These are phyloP conservation scores for Aelia acuminata DNA, from an alignment of 2,888 invertebrate species.

Conservation along the genomic window DNA sequence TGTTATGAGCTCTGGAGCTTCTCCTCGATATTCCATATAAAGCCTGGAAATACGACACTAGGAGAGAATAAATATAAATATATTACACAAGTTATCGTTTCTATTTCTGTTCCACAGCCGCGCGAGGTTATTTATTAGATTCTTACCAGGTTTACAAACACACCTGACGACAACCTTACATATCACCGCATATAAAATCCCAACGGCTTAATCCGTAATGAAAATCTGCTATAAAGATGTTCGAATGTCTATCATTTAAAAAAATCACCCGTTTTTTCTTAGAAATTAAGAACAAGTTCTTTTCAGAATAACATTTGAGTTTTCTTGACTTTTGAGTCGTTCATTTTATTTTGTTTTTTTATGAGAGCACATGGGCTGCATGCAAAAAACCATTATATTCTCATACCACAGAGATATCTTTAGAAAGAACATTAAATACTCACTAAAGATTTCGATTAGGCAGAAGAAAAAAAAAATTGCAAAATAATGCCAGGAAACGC, in stretches of 20 bases:
- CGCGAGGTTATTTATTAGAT: background rate
- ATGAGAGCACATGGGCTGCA: no score
- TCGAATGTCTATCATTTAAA: background rate
- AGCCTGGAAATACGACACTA: conserved; percentile 37
- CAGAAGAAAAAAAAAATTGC: no score
- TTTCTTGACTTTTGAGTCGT: no score
- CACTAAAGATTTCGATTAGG: no score
- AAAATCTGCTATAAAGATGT: background rate
- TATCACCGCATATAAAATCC: background rate
- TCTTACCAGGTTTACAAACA: background rate
- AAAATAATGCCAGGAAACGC: no score
- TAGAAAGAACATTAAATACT: no score
- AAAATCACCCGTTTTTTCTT: background rate
- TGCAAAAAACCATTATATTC: no score
- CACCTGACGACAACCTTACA: background rate
- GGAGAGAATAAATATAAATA: conserved; percentile 37
- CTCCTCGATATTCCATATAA: conserved; percentile 41
- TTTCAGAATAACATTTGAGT: no score
- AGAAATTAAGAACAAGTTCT: no score
- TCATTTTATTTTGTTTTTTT: no score
- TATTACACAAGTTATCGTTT: conserved; percentile 44
- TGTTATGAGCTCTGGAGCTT: background rate
- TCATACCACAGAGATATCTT: no score
- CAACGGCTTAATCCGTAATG: background rate
- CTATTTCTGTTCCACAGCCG: background rate